These are phyloP conservation scores for Neoascia interrupta DNA, from an alignment of 2,888 invertebrate genomes.

Conservation along the genomic window DNA sequence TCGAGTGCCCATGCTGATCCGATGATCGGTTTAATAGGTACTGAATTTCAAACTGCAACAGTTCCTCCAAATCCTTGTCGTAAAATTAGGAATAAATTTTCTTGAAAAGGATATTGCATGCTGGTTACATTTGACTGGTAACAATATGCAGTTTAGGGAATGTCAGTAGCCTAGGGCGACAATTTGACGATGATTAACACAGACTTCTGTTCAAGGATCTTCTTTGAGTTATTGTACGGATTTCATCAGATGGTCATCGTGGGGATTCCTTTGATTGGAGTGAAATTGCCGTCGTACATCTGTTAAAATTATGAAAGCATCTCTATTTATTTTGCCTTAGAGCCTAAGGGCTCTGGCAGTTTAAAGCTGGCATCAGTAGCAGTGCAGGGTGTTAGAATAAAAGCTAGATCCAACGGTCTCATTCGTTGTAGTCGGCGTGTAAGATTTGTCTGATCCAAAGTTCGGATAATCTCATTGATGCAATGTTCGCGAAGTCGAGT, in stretches of 20 bases:
- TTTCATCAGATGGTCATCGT: too few relatives aligned
- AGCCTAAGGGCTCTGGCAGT: not conserved
- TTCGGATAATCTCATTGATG: too few relatives aligned
- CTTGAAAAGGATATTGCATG: constrained; percentile 41
- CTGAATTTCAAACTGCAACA: too few relatives aligned
- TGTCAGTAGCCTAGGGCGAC: constrained; percentile 37
- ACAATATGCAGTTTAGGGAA: constrained; percentile 17
- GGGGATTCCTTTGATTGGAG: too few relatives aligned
- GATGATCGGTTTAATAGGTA: constrained; percentile 63
- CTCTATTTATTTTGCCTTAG: not conserved
- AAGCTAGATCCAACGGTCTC: too few relatives aligned
- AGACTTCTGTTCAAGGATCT: constrained; percentile 54
- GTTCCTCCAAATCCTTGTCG: constrained; percentile 9
- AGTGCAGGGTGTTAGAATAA: too few relatives aligned
- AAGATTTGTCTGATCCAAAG: too few relatives aligned
- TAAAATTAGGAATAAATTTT: constrained; percentile 21
- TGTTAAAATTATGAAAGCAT: not conserved
- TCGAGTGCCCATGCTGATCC: constrained; percentile 47
- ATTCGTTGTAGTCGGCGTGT: too few relatives aligned
- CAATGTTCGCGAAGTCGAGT: too few relatives aligned
- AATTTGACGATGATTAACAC: constrained; percentile 52
- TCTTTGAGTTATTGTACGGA: not conserved
- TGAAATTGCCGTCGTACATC: too few relatives aligned
- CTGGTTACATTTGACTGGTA: constrained; percentile 44
- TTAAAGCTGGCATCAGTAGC: too few relatives aligned